Evolutionary conservation across 2,888 invertebrate genomes (phyloP).

Genomic region (Penaeus monodon): DNA sequence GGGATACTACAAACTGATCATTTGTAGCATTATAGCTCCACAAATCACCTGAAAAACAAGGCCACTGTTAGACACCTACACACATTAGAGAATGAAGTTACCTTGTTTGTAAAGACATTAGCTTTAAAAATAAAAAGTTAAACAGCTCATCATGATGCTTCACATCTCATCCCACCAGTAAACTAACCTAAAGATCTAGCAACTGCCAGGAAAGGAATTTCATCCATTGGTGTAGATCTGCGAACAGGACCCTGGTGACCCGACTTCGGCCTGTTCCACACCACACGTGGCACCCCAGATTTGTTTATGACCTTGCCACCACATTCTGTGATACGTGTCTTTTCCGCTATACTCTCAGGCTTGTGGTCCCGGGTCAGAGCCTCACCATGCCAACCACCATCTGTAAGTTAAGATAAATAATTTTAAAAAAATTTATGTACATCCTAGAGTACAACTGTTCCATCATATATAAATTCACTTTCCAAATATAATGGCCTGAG

Average conservation of each 20-base stretch:
- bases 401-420: constrained; percentile 68
- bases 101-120: no score
- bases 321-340: constrained; percentile 79
- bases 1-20: constrained; percentile 96
- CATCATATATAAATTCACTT: not conserved
- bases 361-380: constrained; percentile 94
- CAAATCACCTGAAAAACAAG: constrained; percentile 79
- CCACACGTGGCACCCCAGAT: constrained; percentile 92
- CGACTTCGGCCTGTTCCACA: constrained; percentile 93
- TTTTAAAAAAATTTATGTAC: no score
- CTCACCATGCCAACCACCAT: constrained; percentile 81
- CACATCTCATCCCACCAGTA: no score
- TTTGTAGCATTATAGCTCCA: constrained; percentile 96
- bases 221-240: constrained; percentile 90
- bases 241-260: constrained; percentile 89
- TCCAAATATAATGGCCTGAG: not conserved
- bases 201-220: constrained; percentile 95
- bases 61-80: no score
- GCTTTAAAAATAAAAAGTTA: no score
- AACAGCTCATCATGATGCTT: no score
- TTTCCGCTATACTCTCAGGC: constrained; percentile 89
- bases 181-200: constrained; percentile 86
- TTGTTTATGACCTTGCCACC: constrained; percentile 81
- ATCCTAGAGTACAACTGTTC: not conserved
- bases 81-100: no score